Evolutionary conservation across 1,140 invertebrate genomes (phyloP).

Genomic region (Leptinotarsa texana): DNA sequence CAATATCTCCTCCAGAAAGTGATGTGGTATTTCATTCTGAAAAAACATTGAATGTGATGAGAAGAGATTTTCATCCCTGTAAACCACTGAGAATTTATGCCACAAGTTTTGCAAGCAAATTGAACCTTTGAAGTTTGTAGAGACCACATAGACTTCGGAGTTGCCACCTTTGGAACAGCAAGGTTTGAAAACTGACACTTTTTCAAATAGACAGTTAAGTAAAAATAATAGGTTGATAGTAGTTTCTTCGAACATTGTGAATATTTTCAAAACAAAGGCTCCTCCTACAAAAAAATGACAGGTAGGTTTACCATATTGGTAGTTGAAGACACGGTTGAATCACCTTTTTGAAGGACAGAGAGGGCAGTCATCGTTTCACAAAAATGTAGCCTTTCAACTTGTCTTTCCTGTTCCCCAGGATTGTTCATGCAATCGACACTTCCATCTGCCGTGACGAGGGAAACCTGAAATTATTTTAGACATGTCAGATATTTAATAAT

Average conservation of each 20-base stretch:
- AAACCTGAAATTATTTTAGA: slow-evolving; percentile 51
- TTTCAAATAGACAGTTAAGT: slow-evolving; percentile 72
- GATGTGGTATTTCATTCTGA: slow-evolving; percentile 63
- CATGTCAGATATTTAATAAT: background rate
- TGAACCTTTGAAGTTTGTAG: slow-evolving; percentile 66
- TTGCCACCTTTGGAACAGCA: slow-evolving; percentile 91
- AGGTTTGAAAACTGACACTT: slow-evolving; percentile 83
- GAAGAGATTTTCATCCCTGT: slow-evolving; percentile 50
- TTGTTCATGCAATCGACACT: slow-evolving; percentile 84
- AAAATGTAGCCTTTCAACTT: slow-evolving; percentile 76
- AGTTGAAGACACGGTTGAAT: background rate
- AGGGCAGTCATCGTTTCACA: slow-evolving; percentile 81
- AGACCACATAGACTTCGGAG: slow-evolving; percentile 89
- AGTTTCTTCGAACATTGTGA: slow-evolving; percentile 85
- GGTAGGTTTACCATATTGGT: background rate
- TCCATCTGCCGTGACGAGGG: slow-evolving; percentile 89
- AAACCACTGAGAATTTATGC: slow-evolving; percentile 58
- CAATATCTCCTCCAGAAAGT: slow-evolving; percentile 72
- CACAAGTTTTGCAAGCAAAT: slow-evolving; percentile 56
- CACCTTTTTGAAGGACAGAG: slow-evolving; percentile 60
- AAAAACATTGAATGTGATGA: slow-evolving; percentile 62
- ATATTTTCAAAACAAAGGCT: slow-evolving; percentile 87
- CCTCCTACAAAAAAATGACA: slow-evolving; percentile 64
- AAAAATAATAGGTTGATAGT: slow-evolving; percentile 82
- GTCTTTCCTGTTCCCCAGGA: slow-evolving; percentile 83